Base-by-base conservation (phyloP, 2,888 invertebrate genomes). In the Pyrgus malvae region DNA sequence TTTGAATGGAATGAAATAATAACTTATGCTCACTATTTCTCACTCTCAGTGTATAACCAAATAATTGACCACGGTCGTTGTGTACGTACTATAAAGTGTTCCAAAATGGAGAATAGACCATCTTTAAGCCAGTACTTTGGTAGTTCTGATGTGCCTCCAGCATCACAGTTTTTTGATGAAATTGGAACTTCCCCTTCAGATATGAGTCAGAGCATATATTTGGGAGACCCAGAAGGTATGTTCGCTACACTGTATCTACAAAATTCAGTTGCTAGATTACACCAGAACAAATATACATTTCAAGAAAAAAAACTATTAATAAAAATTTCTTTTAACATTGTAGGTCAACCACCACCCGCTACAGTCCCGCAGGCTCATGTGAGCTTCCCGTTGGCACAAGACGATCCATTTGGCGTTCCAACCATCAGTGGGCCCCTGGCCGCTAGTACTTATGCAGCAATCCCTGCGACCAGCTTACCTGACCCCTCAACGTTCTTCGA, bases 51-150 rank as follows among this genome's bases (percentile, higher is more conserved):
- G n/a, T n/a, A n/a, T n/a, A n/a, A n/a, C n/a, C n/a, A n/a, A n/a
- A n/a, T n/a, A n/a, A n/a, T n/a, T n/a, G n/a, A n/a, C n/a, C n/a
- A n/a, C n/a, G n/a, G n/a, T n/a, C n/a, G n/a, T n/a, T n/a, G n/a
- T n/a, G n/a, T n/a, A n/a, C n/a, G n/a, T n/a, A n/a, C n/a, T n/a
- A n/a, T n/a, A n/a, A n/a, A 8, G 19, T 11, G 11, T n/a, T 49
- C 48, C 45, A 73, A 70, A 68, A 89, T 89, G 89, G 89, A 91
- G 72, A 86, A 83, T 66, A 85, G 89, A 66, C 91, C 92, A 55
- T 87, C 88, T 53, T 76, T 92, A 61, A 92, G 91, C 73, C 91
- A 92, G 72, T 92, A 92, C 77, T 92, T 92, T 71, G 90, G 86
- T 33, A 82, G 81, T 59, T 72, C 78, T 37, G 83, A 83, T 63